Percentiles rank a stretch among this genome's conserved stretches.
phyloP scores from a whole-genome alignment of 1,140 invertebrate genomes.

The Calosoma granatense region DNA sequence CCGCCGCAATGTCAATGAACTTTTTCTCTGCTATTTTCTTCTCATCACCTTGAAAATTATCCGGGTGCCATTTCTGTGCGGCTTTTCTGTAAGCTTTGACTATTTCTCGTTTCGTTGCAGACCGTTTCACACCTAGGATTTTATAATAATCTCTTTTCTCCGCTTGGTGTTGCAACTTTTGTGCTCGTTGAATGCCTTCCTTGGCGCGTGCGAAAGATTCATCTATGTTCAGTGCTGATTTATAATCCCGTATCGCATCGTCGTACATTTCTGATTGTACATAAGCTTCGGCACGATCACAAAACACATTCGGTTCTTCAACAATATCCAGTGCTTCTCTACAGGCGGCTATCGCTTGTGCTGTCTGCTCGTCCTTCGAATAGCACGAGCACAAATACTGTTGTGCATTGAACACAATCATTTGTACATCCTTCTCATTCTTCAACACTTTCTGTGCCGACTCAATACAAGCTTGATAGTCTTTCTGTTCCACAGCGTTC shows the following conservation, averaged over 20 bases:
- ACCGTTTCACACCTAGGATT: conserved; percentile 75
- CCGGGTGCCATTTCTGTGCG: conserved; percentile 98
- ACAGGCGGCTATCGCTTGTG: conserved; percentile 63
- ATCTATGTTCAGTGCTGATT: conserved; percentile 79
- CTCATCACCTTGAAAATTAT: conserved; percentile 85
- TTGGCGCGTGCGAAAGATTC: conserved; percentile 69
- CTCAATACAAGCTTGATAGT: conserved; percentile 67
- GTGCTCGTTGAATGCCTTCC: conserved; percentile 80
- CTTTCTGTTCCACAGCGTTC: conserved; percentile 51
- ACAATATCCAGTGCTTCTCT: conserved; percentile 67
- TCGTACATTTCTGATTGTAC: conserved; percentile 84
- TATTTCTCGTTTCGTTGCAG: conserved; percentile 87
- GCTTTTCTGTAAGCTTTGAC: conserved; percentile 94
- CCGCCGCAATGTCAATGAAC: conserved; percentile 98
- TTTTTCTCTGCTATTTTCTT: conserved; percentile 95
- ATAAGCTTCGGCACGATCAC: conserved; percentile 89
- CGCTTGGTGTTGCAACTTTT: conserved; percentile 88
- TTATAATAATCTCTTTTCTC: conserved; percentile 97
- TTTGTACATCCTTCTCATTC: conserved; percentile 56
- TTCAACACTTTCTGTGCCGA: conserved; percentile 57
- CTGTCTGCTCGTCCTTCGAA: conserved; percentile 54
- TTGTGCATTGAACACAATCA: conserved; percentile 65
- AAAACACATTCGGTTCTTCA: conserved; percentile 68
- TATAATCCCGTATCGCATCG: conserved; percentile 82
- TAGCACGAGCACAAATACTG: conserved; percentile 67